Percentiles rank a stretch among this genome's conserved stretches.
phyloP scores from a whole-genome alignment of 2,113 vertebrate genomes.

The Nicator chloris region DNA sequence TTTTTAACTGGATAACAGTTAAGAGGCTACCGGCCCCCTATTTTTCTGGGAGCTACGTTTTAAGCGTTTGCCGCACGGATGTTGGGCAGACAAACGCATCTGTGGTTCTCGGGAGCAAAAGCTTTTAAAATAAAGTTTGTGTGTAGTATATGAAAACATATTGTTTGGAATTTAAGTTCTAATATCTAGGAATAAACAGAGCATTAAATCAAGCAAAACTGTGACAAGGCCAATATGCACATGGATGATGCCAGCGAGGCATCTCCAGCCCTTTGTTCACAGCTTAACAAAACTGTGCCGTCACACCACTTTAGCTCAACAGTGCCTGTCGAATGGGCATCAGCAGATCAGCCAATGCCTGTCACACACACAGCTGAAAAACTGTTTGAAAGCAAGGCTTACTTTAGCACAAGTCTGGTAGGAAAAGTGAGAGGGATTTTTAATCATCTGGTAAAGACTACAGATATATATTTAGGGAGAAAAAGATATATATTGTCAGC shows the following conservation, averaged over 20 bases:
- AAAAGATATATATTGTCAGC: neutral
- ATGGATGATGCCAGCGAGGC: slow-evolving; percentile 84
- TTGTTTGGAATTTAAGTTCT: slow-evolving; percentile 86
- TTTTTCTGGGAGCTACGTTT: slow-evolving; percentile 66
- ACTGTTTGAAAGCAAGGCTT: slow-evolving; percentile 80
- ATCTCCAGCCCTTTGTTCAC: slow-evolving; percentile 93
- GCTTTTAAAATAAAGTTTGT: slow-evolving; percentile 77
- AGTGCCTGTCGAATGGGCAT: slow-evolving; percentile 92
- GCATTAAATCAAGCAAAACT: slow-evolving; percentile 96
- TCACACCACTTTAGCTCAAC: slow-evolving; percentile 98
- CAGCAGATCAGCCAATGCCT: slow-evolving; percentile 89
- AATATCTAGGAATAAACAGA: slow-evolving; percentile 95
- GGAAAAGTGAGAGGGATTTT: slow-evolving; percentile 71
- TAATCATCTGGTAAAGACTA: slow-evolving; percentile 63
- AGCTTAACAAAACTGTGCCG: slow-evolving; percentile 99
- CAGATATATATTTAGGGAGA: neutral
- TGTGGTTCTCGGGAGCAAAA: slow-evolving; percentile 46
- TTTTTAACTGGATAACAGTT: slow-evolving; percentile 73
- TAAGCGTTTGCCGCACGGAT: slow-evolving; percentile 23
- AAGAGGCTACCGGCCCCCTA: slow-evolving; percentile 67
- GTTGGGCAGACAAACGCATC: slow-evolving; percentile 47
- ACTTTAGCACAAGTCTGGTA: slow-evolving; percentile 74
- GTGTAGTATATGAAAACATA: slow-evolving; percentile 70
- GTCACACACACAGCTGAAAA: slow-evolving; percentile 83
- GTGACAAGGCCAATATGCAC: slow-evolving; percentile 90